Percentiles rank a stretch among this genome's conserved stretches.
Conservation (phyloP, 2,797 vertebrate genomes). For the Sparidentex hasta region DNA sequence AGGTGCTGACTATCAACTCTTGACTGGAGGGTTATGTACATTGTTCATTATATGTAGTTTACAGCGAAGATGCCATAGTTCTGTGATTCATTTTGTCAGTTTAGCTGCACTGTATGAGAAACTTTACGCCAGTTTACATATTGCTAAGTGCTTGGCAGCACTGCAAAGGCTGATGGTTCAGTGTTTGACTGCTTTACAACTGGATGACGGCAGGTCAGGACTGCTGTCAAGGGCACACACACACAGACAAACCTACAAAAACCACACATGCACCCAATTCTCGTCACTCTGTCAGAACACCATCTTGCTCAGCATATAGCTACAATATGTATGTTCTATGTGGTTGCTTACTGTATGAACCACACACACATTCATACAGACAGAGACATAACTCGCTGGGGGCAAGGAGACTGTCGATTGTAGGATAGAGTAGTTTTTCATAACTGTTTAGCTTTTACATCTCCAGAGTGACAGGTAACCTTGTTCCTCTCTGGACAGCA, state of each 20-base stretch:
- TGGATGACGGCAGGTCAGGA: constrained; percentile 60
- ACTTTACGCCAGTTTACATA: constrained; percentile 43
- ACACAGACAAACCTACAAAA: constrained; percentile 12
- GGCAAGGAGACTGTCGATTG: constrained; percentile 69
- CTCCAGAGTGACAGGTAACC: constrained; percentile 32
- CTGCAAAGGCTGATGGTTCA: constrained; percentile 49
- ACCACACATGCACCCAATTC: neutral
- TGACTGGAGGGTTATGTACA: neutral
- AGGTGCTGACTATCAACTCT: neutral
- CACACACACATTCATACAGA: constrained; percentile 42
- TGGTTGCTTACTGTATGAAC: neutral
- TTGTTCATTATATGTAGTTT: constrained; percentile 2
- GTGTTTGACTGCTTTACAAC: constrained; percentile 62
- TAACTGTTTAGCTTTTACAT: constrained; percentile 38
- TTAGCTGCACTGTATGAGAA: constrained; percentile 24
- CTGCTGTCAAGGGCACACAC: constrained; percentile 68
- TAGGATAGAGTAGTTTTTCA: constrained; percentile 46
- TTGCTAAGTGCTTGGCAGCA: constrained; percentile 59
- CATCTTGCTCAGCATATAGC: constrained; percentile 66
- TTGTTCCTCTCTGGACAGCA: constrained; percentile 23
- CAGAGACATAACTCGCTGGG: constrained; percentile 56
- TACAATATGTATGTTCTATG: constrained; percentile 21
- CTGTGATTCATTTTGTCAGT: constrained; percentile 5
- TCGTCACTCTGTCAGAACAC: constrained; percentile 23
- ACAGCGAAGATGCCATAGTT: neutral